Evolutionary conservation across 2,797 vertebrate genomes (phyloP).

Genomic region (Gambelia wislizenii): DNA sequence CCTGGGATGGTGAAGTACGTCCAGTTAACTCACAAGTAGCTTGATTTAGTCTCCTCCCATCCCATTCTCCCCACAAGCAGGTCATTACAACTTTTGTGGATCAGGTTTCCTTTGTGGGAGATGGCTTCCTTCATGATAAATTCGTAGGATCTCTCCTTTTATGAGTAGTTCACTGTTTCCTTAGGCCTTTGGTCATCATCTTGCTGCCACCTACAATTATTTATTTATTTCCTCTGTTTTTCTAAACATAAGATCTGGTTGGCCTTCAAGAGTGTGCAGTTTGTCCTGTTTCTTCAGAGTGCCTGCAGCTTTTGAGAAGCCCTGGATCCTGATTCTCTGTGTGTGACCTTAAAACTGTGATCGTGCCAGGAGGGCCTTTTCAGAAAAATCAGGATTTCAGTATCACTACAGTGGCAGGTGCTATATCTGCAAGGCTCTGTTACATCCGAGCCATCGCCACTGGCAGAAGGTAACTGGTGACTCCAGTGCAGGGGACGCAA

Average conservation of each 20-base stretch:
- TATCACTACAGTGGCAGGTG: neutral
- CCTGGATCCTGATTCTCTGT: neutral
- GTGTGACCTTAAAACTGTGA: neutral
- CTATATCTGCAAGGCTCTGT: neutral
- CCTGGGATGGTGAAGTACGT: neutral
- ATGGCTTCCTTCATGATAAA: neutral
- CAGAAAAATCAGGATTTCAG: neutral
- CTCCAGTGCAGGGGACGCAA: neutral
- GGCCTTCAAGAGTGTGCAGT: neutral
- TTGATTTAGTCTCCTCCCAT: neutral
- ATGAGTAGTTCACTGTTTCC: neutral
- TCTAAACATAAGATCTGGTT: fast-evolving
- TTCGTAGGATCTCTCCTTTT: neutral
- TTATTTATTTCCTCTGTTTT: neutral
- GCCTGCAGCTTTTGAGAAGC: neutral
- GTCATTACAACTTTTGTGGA: neutral
- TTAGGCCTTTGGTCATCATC: neutral
- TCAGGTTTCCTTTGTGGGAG: neutral
- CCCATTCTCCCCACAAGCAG: neutral
- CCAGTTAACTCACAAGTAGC: neutral
- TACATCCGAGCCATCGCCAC: too few species aligned
- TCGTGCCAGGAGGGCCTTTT: fast-evolving
- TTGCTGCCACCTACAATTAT: neutral
- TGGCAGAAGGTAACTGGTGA: neutral
- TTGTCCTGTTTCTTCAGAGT: slow-evolving; percentile 10